phyloP scores from a whole-genome alignment of 1,140 invertebrate species.

The Sinonovacula constricta region DNA sequence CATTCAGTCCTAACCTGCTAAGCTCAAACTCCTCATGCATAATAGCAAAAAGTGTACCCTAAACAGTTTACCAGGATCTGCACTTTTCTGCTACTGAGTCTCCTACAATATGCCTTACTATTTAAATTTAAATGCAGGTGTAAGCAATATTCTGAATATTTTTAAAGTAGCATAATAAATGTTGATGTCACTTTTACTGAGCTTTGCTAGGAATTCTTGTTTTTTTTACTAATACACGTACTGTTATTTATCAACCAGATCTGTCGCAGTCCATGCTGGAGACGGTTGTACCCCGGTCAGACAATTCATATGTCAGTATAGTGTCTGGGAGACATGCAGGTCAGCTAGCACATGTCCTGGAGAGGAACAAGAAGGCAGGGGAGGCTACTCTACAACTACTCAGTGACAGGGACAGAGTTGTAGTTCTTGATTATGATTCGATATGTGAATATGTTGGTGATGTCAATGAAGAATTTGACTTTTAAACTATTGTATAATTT shows the following conservation, averaged over 20 bases:
- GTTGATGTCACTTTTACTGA: no score
- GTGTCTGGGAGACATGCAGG: conserved; percentile 75
- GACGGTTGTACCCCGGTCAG: conserved; percentile 77
- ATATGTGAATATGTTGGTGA: conserved; percentile 79
- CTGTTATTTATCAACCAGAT: no score
- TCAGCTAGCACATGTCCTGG: conserved; percentile 75
- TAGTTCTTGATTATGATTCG: conserved; percentile 76
- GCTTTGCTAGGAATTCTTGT: no score
- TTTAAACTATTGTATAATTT: no score
- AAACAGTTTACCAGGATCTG: no score
- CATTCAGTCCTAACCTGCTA: no score
- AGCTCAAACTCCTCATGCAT: no score
- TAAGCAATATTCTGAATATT: background rate
- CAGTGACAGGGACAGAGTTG: conserved; percentile 68
- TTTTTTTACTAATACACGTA: no score
- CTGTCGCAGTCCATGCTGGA: conserved; percentile 75
- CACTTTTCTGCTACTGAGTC: no score
- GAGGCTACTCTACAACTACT: conserved; percentile 75
- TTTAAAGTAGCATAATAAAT: no score
- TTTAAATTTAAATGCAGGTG: background rate
- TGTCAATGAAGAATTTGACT: conserved; percentile 71
- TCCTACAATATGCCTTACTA: no score
- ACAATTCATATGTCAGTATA: conserved; percentile 73
- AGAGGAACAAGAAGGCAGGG: conserved; percentile 73
- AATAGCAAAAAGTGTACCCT: no score